Evolutionary conservation across 2,888 invertebrate genomes (phyloP), one percentile per base, ranked within the genome.

Genomic region (Cheilosia vernalis): DNA sequence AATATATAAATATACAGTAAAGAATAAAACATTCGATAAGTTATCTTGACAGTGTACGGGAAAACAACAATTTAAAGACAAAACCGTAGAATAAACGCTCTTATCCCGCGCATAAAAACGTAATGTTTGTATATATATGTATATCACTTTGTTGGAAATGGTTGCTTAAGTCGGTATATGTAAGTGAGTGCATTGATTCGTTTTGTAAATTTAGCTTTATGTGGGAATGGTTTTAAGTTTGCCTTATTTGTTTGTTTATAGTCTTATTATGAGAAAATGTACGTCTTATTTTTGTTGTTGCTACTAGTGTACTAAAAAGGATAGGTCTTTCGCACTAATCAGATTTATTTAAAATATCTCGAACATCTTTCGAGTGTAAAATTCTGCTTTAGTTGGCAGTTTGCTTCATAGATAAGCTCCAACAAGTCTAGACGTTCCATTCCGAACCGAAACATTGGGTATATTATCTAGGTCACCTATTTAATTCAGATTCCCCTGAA

Each of bases 81-180:
- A 63, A 51, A 17, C 21, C 15, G 1, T 19, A 67, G 33, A 24
- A 61, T 37, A 53, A 60, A 63, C 30, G 44, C 37, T 73, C 66
- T 67, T 61, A 82, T 64, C 74, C 77, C 76, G 81, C 76, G 61
- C 76, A 80, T 27, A 81, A 30, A 70, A 61, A 56, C 66, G 63
- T 70, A 49, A 74, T 69, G 69, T 69, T 79, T 85, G 85, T 85
- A 81, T 70, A 77, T 70, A 77, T 81, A 85, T 33, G 13, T 40
- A 24, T 67, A 30, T 69, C 76, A 56, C 51, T 84, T 74, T 76
- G 66, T 81, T 84, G 85, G 85, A 81, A 77, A 58, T 85, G 81
- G 85, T 81, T 85, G 76, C 80, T 85, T 77, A 66, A 66, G 81
- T 85, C 85, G 72, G 58, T 81, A 84, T 81, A 85, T 81, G 85